Conservation (phyloP, 2,888 invertebrate genomes). For the Anagyrus pseudococci region DNA sequence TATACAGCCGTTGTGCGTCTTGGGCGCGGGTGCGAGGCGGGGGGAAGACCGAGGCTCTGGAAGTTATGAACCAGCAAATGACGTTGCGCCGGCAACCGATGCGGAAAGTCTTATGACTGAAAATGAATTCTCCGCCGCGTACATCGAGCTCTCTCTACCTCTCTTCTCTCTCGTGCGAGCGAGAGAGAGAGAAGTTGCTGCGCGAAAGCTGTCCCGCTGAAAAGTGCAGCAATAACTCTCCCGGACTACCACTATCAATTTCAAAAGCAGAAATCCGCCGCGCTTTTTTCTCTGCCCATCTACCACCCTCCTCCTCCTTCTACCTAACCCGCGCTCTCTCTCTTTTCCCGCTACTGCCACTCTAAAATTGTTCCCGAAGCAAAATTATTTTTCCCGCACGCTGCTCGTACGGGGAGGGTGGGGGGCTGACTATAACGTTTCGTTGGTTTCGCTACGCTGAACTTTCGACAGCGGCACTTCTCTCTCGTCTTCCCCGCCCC, state of each 20-base stretch:
- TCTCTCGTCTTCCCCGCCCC: background rate
- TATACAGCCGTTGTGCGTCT: too few species aligned
- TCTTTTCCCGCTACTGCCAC: background rate
- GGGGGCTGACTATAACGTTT: background rate
- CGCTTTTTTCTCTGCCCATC: background rate
- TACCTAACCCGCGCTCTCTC: background rate
- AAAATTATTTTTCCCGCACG: conserved; percentile 25
- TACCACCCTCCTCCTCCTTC: background rate
- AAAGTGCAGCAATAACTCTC: conserved; percentile 36
- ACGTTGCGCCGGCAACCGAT: conserved; percentile 27
- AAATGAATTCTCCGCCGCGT: conserved; percentile 35
- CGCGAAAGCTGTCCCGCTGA: conserved; percentile 28
- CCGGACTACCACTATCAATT: conserved; percentile 37
- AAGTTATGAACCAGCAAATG: conserved; percentile 38
- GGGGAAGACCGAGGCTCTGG: background rate
- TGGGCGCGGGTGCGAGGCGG: background rate
- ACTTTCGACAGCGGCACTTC: conserved; percentile 8
- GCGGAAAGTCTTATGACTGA: conserved; percentile 38
- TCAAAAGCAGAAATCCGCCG: conserved; percentile 34
- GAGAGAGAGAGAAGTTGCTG: conserved; percentile 24
- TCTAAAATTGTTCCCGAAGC: conserved; percentile 26
- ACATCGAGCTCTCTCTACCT: too few species aligned
- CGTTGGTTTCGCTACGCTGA: background rate
- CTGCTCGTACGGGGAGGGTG: background rate
- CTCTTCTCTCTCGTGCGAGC: too few species aligned